These are phyloP conservation scores for Neodiprion virginianus DNA, from an alignment of 1,140 invertebrate species.

Conservation along the genomic window DNA sequence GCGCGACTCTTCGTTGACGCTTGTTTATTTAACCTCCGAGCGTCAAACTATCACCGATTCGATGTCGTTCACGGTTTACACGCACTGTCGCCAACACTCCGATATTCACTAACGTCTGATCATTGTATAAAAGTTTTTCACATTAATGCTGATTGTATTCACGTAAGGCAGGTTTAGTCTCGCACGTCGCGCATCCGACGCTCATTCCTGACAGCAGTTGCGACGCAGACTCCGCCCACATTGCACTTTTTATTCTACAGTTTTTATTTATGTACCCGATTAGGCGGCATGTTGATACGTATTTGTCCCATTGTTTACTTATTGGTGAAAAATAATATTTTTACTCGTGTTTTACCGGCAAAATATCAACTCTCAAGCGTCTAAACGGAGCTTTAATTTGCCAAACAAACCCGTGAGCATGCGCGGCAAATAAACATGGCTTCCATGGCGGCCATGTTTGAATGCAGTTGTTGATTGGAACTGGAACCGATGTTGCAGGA, in stretches of 20 bases:
- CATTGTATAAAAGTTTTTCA: not conserved
- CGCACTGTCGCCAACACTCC: too few relatives aligned
- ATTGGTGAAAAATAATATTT: not conserved
- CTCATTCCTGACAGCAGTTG: conserved; percentile 8
- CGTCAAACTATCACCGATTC: too few relatives aligned
- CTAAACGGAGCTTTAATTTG: not conserved
- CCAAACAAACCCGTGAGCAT: not conserved
- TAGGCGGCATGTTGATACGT: not conserved
- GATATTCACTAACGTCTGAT: not conserved
- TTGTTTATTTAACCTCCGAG: not conserved
- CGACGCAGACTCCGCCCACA: conserved; percentile 39
- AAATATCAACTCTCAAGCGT: not conserved
- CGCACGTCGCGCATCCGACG: conserved; percentile 6
- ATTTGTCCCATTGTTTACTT: not conserved
- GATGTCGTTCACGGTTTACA: too few relatives aligned
- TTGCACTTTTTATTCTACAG: conserved; percentile 10
- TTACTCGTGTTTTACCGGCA: not conserved
- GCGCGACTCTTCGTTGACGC: conserved; percentile 15
- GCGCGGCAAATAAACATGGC: conserved; percentile 9
- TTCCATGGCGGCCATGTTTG: conserved; percentile 12
- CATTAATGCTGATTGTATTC: not conserved
- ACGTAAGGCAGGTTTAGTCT: not conserved
- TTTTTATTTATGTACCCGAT: not conserved
- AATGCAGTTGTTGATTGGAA: not conserved
- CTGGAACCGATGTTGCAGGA: too few relatives aligned